phyloP scores from a whole-genome alignment of 37 sponge, comb jelly and placozoan genomes.

The Amphimedon queenslandica region DNA sequence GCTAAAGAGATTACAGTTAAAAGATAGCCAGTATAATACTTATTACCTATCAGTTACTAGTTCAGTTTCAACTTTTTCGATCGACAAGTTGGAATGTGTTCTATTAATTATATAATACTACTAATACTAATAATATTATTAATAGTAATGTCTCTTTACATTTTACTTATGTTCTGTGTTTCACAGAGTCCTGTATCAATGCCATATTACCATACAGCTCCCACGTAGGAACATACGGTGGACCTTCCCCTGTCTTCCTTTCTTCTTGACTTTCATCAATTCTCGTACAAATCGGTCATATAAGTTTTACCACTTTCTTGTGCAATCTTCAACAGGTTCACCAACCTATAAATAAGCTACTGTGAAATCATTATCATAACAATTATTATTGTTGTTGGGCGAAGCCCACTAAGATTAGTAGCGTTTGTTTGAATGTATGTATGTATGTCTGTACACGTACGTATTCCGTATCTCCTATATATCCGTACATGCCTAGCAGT shows the following conservation, averaged over 20 bases:
- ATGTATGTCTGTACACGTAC: too few species aligned
- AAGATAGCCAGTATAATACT: too few species aligned
- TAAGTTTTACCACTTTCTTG: constrained; percentile 5
- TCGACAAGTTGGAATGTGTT: neutral
- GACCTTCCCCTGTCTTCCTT: constrained; percentile 8
- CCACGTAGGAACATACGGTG: constrained; percentile 16
- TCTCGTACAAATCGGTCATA: constrained; percentile 5
- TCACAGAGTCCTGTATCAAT: constrained; percentile 17
- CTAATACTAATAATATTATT: neutral
- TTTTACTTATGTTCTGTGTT: constrained; percentile 7
- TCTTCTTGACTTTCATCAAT: constrained; percentile 3
- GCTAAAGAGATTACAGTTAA: too few species aligned
- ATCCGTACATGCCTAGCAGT: too few species aligned
- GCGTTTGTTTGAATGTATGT: too few species aligned
- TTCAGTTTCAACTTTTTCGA: neutral
- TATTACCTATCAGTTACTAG: neutral
- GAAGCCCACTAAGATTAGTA: too few species aligned
- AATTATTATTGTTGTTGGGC: too few species aligned
- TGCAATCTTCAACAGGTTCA: constrained; percentile 7
- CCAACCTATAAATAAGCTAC: neutral
- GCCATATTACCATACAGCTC: neutral
- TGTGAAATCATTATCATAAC: neutral
- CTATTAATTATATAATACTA: neutral
- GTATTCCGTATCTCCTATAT: too few species aligned
- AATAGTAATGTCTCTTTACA: too few species aligned